Evolutionary conservation across 2,888 invertebrate genomes (phyloP), one percentile per base, ranked within the genome.

Genomic region (Sepioteuthis lessoniana): DNA sequence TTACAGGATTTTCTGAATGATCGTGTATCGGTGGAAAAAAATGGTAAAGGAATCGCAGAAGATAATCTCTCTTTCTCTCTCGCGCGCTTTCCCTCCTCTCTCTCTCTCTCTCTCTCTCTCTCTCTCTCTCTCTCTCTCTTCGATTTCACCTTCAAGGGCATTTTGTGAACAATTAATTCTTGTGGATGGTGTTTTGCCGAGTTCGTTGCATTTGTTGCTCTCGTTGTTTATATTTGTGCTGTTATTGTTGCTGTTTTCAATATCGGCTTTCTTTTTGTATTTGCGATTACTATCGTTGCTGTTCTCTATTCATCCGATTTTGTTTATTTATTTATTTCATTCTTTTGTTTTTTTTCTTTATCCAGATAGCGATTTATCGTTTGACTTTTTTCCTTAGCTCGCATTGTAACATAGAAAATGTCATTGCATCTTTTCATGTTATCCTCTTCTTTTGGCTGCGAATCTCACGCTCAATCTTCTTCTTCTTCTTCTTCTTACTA

Each of bases 141-240:
- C 21, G 16, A n/a, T n/a, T 76, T 35, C 35, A 76, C 76, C 76
- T 76, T 76, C 76, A 76, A 76, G 76, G 76, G 76, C 76, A 76
- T 76, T 76, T 76, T n/a, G 76, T n/a, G 76, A 76, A 76, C 76
- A 76, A 76, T 76, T 76, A 76, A n/a, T n/a, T 76, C 76, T 76
- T 16, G 76, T 76, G 3, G 76, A 76, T 76, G n/a, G 25, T 35
- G 35, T 76, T 76, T 76, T n/a, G 16, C n/a, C 76, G 16, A 76
- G 16, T 76, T 76, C 76, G 13, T 35, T 76, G 76, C n/a, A n/a
- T 76, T 16, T 76, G 76, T 76, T 76, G 76, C 76, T 21, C n/a
- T 16, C 0, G n/a, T 76, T 76, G n/a, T n/a, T 76, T n/a, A 35
- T 35, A 13, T 76, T 76, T n/a, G 4, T 16, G 2, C 7, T 76